Evolutionary conservation across 2,797 vertebrate genomes (phyloP), one percentile per base, ranked within the genome.

Genomic region (Gambelia wislizenii): DNA sequence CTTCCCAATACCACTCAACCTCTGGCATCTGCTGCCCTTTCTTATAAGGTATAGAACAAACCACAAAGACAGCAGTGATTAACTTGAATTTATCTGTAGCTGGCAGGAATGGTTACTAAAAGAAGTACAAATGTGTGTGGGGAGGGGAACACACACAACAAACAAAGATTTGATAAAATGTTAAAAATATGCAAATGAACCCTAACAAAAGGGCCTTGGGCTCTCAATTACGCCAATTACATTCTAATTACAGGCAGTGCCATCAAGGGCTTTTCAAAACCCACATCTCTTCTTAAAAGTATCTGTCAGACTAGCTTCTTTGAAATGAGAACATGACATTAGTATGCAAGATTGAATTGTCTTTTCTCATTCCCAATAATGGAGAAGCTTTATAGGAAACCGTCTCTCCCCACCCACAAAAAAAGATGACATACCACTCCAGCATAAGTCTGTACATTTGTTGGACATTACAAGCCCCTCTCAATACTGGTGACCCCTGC

Each of bases 181-280:
- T 85, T 87, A 88, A 93, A 90, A 94, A 90, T 85, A 92, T 93
- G 89, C 93, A 95, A 44, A 95, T 72, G 59, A 89, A 70, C 80
- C 93, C 80, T 74, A 86, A 80, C 27, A 27, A 86, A 92, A 94
- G 93, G 87, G 95, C 95, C 93, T 95, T 78, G 81, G 92, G 92
- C 92, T 96, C 95, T 95, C 95, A 92, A 93, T 96, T 95, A 95
- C 93, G 82, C 94, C 92, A 49, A 95, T 96, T 96, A 96, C 96
- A 94, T 95, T 92, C 92, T 95, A 95, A 97, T 97, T 96, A 95
- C 88, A 92, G 92, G 92, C 92, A 83, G 88, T 25, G 91, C 93
- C 95, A 95, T 93, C 90, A 61, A 94, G 92, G 89, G 82, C 84
- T 96, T 94, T 94, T 95, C 95, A 93, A 95, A 95, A 90, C 54